A percentile compares a stretch with the other conserved stretches of the same genome.
Conservation (phyloP, 2,113 vertebrate species). For the Callocephalon fimbriatum region DNA sequence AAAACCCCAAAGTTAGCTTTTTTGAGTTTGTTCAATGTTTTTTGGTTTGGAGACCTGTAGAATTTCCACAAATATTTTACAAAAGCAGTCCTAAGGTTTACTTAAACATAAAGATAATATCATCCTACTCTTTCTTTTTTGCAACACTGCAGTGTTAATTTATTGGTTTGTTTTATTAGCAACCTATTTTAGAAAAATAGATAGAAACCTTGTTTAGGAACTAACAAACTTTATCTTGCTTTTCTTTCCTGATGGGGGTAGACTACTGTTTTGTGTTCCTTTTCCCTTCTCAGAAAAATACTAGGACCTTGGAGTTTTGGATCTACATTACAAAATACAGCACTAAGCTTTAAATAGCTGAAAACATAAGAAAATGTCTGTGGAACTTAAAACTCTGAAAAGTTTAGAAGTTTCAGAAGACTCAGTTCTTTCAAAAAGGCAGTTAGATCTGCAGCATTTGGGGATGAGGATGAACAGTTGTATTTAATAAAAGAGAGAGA, state of each 20-base stretch:
- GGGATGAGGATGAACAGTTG: neutral
- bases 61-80: neutral
- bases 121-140: neutral
- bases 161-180: neutral
- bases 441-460: neutral
- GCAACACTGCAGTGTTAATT: neutral
- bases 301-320: neutral
- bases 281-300: neutral
- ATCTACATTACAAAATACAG: neutral
- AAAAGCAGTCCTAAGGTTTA: neutral
- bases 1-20: fast-evolving
- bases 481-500: neutral
- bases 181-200: neutral
- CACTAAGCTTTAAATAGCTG: neutral
- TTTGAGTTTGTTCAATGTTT: neutral
- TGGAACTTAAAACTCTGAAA: neutral
- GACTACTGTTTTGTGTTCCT: neutral
- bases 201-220: neutral
- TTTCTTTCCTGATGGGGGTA: neutral
- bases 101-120: neutral
- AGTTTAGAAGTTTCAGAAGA: neutral
- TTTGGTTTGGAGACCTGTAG: neutral
- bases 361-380: neutral
- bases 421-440: neutral
- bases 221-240: neutral